Evolutionary conservation across 2,113 vertebrate genomes (phyloP).

Genomic region (Malaclemys terrapin): DNA sequence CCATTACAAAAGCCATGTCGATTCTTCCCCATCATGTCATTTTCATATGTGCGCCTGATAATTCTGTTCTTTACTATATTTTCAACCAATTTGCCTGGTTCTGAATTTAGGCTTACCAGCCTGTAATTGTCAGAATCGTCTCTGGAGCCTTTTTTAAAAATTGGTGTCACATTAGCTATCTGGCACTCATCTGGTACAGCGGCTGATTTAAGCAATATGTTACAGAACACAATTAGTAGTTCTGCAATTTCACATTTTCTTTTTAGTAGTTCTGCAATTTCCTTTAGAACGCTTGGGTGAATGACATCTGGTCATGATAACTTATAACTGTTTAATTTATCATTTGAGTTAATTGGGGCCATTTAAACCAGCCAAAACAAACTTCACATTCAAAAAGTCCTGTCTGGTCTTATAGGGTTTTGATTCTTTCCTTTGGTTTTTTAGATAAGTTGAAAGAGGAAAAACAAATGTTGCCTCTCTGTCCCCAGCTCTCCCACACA

Average conservation of each 20-base stretch:
- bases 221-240: not conserved
- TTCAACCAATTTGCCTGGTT: not conserved
- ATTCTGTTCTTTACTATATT: too few species aligned
- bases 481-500: not conserved
- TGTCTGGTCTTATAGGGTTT: conserved; percentile 35
- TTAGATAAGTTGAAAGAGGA: conserved; percentile 20
- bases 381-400: conserved; percentile 16
- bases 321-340: not conserved
- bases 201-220: not conserved
- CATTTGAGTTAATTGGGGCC: conserved; percentile 39
- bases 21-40: too few species aligned
- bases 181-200: not conserved
- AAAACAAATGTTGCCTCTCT: conserved; percentile 45
- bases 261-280: not conserved
- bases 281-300: not conserved
- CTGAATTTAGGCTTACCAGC: not conserved
- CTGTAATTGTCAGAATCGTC: not conserved
- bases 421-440: conserved; percentile 15
- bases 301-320: not conserved
- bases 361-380: conserved; percentile 63
- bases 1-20: too few species aligned
- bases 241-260: not conserved
- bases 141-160: not conserved
- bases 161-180: not conserved
- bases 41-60: too few species aligned